Base-by-base conservation (phyloP, 1,140 invertebrate species). In the Drosophila tani region DNA sequence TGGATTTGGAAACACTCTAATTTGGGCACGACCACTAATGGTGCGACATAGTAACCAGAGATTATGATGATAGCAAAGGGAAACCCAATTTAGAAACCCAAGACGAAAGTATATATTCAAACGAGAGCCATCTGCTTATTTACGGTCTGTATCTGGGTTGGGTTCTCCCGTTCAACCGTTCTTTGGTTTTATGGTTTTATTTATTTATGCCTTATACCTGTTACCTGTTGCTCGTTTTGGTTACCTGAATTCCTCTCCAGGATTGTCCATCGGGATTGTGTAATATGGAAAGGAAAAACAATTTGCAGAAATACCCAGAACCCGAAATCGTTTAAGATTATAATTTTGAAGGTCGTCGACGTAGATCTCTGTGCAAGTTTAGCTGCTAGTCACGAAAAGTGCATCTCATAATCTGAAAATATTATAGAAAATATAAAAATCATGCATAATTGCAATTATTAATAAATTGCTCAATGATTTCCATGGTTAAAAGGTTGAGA, bases 381-480 rank as follows among this genome's bases (percentile, higher is more conserved):
- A 41, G 40, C 40, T n/a, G n/a, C n/a, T n/a, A 50, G 62, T 68
- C 67, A 69, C 67, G 67, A 73, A 73, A 69, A 71, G 57, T 57
- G 43, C 51, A 60, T 60, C 70, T 73, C 70, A 74, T 73, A 74
- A 74, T 60, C 70, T 74, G 38, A 45, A 73, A 71, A 73, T 45
- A 73, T 51, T 60, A 73, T 63, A 49, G 43, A 67, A 35, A 73
- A 73, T 58, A 29, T 53, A 50, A 70, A 59, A 77, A 79, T 79
- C 76, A 79, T 79, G 76, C 76, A 79, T 79, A 79, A 79, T 79
- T 79, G 76, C 76, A 79, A 79, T 79, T 79, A 78, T 74, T 74
- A 75, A 62, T 67, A 79, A 79, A 68, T 79, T 79, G 76, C 76
- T 70, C 76, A 79, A 79, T 79, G 76, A 73, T 73, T 71, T 79